Conservation (phyloP, 2,113 vertebrate species). For the Elachura formosa region DNA sequence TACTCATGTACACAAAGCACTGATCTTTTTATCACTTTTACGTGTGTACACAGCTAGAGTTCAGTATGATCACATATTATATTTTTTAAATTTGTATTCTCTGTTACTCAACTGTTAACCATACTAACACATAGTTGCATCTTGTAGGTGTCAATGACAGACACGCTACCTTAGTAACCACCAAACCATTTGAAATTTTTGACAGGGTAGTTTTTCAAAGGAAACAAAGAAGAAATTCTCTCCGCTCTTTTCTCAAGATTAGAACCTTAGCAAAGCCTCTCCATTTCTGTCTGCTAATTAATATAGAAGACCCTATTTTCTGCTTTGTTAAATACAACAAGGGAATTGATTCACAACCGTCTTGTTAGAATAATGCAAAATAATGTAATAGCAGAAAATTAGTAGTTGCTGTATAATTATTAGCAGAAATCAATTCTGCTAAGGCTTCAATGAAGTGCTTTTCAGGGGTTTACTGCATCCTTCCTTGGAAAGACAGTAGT, state of each 20-base stretch:
- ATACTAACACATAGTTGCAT: neutral
- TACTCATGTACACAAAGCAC: neutral
- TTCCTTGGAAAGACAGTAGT: neutral
- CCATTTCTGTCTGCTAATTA: neutral
- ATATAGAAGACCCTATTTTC: neutral
- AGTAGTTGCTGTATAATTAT: neutral
- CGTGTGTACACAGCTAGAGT: neutral
- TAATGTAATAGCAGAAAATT: neutral
- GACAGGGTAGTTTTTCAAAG: neutral
- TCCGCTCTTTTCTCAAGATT: neutral
- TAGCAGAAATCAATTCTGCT: neutral
- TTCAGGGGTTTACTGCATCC: rapidly evolving
- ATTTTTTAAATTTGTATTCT: neutral
- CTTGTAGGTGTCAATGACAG: neutral
- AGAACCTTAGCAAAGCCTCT: neutral
- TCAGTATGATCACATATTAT: neutral
- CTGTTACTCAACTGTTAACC: neutral
- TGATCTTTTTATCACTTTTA: neutral
- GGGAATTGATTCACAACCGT: neutral
- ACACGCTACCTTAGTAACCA: neutral
- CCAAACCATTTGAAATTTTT: neutral
- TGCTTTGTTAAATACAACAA: neutral
- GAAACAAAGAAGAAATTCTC: neutral
- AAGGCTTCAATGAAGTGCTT: neutral
- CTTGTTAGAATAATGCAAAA: neutral